A percentile compares a stretch with the other conserved stretches of the same genome.
Evolutionary conservation across 2,797 vertebrate species (phyloP).

Genomic region (Falco biarmicus): DNA sequence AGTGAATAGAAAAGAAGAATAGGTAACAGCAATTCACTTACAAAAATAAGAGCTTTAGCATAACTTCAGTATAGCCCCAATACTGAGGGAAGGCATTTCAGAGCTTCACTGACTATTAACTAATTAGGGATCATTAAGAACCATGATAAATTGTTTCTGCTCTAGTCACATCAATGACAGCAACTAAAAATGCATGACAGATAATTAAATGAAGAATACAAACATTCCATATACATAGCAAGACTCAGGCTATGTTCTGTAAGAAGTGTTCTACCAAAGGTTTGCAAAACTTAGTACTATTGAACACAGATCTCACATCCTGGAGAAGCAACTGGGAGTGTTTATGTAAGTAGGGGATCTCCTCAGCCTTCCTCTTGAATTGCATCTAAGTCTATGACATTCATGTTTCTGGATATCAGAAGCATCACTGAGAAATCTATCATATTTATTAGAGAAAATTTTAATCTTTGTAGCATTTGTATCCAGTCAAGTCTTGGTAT

Average conservation of each 20-base stretch:
- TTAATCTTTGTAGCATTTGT: not conserved
- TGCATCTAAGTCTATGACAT: not conserved
- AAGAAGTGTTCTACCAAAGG: not conserved
- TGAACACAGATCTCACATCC: not conserved
- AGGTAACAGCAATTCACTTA: not conserved
- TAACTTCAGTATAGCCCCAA: not conserved
- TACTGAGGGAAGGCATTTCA: not conserved
- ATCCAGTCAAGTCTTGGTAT: not conserved
- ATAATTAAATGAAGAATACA: not conserved
- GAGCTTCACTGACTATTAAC: not conserved
- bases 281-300: not conserved
- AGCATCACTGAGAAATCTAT: not conserved
- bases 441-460: not conserved
- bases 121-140: not conserved
- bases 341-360: rapidly evolving
- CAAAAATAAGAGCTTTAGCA: not conserved
- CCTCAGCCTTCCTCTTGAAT: not conserved
- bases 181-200: not conserved
- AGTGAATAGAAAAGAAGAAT: not conserved
- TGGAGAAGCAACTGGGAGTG: not conserved
- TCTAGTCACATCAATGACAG: not conserved
- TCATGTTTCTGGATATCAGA: not conserved
- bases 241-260: not conserved
- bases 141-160: not conserved
- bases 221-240: not conserved